phyloP scores from a whole-genome alignment of 2,888 invertebrate species.

The Dolichopus griseipennis region DNA sequence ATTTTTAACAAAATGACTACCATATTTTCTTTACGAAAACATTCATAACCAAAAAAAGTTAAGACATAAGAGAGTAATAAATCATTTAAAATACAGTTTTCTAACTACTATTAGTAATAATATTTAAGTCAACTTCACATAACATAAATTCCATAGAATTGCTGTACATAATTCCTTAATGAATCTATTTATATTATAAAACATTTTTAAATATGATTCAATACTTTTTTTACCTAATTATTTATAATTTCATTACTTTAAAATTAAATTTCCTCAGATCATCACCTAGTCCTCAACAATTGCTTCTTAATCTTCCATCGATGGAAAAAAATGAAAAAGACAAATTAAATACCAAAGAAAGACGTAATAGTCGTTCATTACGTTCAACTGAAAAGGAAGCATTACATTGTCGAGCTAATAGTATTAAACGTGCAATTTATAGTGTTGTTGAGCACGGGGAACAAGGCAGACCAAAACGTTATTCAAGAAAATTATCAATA shows the following conservation, averaged over 20 bases:
- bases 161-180: no score
- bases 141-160: no score
- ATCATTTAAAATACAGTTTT: no score
- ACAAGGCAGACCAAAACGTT: constrained; percentile 45
- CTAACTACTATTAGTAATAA: no score
- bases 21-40: no score
- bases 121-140: no score
- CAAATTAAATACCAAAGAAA: constrained; percentile 45
- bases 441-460: constrained; percentile 74
- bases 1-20: no score
- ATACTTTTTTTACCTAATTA: no score
- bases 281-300: constrained; percentile 24
- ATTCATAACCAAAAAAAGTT: no score
- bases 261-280: constrained; percentile 1
- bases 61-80: no score
- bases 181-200: no score
- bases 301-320: constrained; percentile 31
- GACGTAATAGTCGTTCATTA: constrained; percentile 37
- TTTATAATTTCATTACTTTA: neutral
- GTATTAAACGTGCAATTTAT: constrained; percentile 71
- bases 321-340: constrained; percentile 49
- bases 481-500: constrained; percentile 45
- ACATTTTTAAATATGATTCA: no score
- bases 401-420: constrained; percentile 61
- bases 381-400: constrained; percentile 51